A percentile compares a stretch with the other conserved stretches of the same genome.
Evolutionary conservation across 2,113 vertebrate genomes (phyloP).

Genomic region (Ginglymostoma cirratum): DNA sequence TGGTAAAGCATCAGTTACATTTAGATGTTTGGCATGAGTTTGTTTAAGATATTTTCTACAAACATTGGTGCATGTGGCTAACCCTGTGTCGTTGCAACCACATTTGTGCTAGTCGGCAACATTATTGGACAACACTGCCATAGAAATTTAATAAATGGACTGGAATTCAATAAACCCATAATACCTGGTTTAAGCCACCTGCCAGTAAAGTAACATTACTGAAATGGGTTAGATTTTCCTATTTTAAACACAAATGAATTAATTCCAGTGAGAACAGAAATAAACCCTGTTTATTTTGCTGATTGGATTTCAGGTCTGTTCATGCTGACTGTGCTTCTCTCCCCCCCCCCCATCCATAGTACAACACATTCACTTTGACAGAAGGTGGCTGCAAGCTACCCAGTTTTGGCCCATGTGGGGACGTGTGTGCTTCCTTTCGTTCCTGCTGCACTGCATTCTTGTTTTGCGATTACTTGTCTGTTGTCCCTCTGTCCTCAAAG

Average conservation of each 20-base stretch:
- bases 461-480: constrained; percentile 73
- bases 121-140: background rate
- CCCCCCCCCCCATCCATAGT: background rate
- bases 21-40: background rate
- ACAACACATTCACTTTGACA: background rate
- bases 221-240: background rate
- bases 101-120: background rate
- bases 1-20: background rate
- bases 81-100: background rate
- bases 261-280: background rate
- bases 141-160: background rate
- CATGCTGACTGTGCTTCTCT: background rate
- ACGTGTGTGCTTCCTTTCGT: constrained; percentile 47
- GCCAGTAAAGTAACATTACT: background rate
- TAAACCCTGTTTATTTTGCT: background rate
- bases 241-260: background rate
- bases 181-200: background rate
- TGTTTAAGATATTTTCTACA: background rate
- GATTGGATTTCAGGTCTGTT: background rate
- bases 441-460: constrained; percentile 58
- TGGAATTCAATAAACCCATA: background rate
- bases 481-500: constrained; percentile 76
- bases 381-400: background rate
- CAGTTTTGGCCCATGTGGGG: constrained; percentile 23
- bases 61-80: background rate